These are phyloP conservation scores for Nemurella pictetii DNA, from an alignment of 2,888 invertebrate genomes.

Conservation along the genomic window DNA sequence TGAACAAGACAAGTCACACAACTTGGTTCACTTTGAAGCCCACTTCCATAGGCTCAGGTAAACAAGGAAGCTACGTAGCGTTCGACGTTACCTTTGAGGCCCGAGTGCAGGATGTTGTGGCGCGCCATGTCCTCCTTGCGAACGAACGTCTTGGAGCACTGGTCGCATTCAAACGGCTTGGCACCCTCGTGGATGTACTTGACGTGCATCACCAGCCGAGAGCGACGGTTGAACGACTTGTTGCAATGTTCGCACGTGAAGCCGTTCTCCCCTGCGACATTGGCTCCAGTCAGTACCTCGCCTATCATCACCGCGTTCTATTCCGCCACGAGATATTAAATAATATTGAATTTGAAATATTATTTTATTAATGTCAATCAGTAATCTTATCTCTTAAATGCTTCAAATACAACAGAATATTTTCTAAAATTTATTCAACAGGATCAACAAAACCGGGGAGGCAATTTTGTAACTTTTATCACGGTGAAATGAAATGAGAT, in stretches of 20 bases:
- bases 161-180: slow-evolving; percentile 60
- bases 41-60: no score
- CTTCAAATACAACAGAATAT: no score
- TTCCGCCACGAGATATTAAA: no score
- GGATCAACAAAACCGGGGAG: no score
- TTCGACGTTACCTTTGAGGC: slow-evolving; percentile 58
- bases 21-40: no score
- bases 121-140: slow-evolving; percentile 64
- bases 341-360: no score
- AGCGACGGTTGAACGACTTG: slow-evolving; percentile 58
- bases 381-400: no score
- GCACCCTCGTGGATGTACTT: slow-evolving; percentile 67
- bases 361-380: no score
- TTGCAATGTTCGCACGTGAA: slow-evolving; percentile 66
- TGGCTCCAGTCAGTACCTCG: neutral
- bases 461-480: no score
- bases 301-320: neutral
- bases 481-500: no score
- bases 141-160: slow-evolving; percentile 62
- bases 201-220: slow-evolving; percentile 59
- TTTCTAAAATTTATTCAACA: no score
- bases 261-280: slow-evolving; percentile 58
- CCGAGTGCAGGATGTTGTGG: slow-evolving; percentile 62
- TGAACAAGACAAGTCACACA: no score
- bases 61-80: neutral